Evolutionary conservation across 2,797 vertebrate species (phyloP).

Genomic region (Rhincodon typus): DNA sequence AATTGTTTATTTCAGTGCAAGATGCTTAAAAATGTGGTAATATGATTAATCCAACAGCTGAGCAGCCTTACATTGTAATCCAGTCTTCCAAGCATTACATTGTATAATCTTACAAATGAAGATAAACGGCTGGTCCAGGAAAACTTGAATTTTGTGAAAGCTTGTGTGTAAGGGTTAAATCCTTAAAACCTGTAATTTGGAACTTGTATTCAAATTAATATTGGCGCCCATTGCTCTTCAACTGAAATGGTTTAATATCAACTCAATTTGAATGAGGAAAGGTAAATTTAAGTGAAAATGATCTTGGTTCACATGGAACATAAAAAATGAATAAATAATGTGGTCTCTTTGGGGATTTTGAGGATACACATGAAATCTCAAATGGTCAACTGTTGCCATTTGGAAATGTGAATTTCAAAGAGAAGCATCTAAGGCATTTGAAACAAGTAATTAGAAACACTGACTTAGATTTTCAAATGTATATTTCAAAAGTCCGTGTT

Average conservation of each 20-base stretch:
- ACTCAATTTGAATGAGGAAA: not conserved
- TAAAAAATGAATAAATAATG: constrained; percentile 20
- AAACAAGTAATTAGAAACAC: not conserved
- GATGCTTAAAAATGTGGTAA: not conserved
- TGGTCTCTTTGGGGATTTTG: not conserved
- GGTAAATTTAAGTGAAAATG: not conserved
- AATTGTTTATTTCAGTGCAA: not conserved
- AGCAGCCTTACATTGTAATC: not conserved
- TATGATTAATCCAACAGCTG: not conserved
- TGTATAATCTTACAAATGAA: not conserved
- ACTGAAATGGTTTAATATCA: not conserved
- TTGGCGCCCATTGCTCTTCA: not conserved
- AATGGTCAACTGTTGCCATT: not conserved
- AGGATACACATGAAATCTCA: not conserved
- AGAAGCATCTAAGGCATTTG: not conserved
- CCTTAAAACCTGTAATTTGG: not conserved
- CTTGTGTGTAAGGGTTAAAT: not conserved
- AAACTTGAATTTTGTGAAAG: not conserved
- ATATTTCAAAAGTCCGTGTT: not conserved
- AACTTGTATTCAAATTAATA: not conserved
- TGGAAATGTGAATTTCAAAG: not conserved
- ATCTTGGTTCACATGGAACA: not conserved
- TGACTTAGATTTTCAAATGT: not conserved
- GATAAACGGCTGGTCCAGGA: not conserved
- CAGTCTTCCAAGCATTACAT: not conserved